phyloP scores from a whole-genome alignment of 2,797 vertebrate genomes.

The Syndactyla subalaris region DNA sequence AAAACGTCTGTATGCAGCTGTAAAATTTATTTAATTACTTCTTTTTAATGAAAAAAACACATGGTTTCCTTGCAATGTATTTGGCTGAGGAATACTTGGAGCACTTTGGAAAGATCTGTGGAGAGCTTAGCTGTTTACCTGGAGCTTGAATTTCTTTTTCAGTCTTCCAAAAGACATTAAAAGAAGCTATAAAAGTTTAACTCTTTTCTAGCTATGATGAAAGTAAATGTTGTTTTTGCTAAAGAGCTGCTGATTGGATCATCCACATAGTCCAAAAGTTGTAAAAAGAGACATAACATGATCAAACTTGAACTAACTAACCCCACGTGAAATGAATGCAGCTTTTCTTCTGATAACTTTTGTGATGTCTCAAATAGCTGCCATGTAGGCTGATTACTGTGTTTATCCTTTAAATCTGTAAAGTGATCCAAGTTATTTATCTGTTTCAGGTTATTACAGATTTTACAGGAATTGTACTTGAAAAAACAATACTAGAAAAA shows the following conservation, averaged over 20 bases:
- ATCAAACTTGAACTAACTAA: neutral
- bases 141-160: neutral
- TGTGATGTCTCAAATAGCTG: neutral
- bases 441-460: conserved; percentile 84
- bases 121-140: neutral
- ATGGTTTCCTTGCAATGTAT: neutral
- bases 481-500: conserved; percentile 68
- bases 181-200: neutral
- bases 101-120: neutral
- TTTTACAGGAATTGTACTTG: conserved; percentile 86
- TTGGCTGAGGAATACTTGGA: neutral
- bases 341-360: neutral
- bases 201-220: neutral
- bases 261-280: neutral
- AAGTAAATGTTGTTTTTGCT: neutral
- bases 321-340: neutral
- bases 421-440: neutral
- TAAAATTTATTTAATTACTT: neutral
- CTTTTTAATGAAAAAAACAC: neutral
- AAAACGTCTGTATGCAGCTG: neutral
- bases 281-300: neutral
- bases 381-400: neutral
- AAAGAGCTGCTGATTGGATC: neutral
- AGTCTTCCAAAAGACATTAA: neutral
- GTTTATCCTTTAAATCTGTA: neutral